Conservation (phyloP, 2,113 vertebrate species). For the Burhinus oedicnemus region DNA sequence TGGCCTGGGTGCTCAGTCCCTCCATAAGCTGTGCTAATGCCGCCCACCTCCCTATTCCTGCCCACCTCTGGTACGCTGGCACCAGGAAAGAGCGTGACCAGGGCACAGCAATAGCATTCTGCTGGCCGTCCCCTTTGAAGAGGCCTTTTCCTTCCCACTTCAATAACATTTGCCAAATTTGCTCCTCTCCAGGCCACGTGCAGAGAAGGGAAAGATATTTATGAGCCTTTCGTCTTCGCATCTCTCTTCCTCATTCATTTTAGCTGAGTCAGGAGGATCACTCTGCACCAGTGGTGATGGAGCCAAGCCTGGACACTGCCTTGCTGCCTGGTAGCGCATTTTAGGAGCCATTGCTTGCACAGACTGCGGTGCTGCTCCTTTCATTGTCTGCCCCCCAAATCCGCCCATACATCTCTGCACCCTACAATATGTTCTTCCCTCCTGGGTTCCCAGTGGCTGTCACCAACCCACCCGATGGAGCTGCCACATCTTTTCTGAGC, state of each 20-base stretch:
- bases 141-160: neutral
- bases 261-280: neutral
- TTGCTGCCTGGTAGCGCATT: neutral
- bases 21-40: neutral
- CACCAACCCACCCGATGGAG: neutral
- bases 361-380: neutral
- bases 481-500: neutral
- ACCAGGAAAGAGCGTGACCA: neutral
- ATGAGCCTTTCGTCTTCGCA: neutral
- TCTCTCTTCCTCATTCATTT: neutral
- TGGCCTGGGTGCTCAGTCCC: neutral
- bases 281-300: neutral
- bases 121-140: neutral
- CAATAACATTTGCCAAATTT: neutral
- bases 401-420: neutral
- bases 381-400: neutral
- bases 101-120: neutral
- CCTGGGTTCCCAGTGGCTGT: neutral
- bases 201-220: neutral
- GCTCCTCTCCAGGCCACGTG: fast-evolving
- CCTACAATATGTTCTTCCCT: neutral
- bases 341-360: neutral
- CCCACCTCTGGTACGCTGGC: neutral
- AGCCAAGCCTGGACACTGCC: neutral
- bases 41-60: neutral